Evolutionary conservation across 2,888 invertebrate species (phyloP), one percentile per base, ranked within the genome.

Genomic region (Oxystoma pomonae): DNA sequence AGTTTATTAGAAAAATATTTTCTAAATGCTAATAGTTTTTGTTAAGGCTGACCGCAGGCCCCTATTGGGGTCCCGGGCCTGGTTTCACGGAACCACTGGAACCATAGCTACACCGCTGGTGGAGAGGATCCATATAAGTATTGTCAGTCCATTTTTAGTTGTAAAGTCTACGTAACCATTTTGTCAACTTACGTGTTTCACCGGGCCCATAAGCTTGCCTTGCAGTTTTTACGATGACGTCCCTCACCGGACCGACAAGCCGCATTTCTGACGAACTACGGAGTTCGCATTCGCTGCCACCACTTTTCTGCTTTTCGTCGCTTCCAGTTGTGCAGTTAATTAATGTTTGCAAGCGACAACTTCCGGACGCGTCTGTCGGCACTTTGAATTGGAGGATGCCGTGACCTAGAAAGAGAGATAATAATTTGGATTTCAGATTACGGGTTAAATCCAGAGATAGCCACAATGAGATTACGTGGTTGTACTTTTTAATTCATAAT

Each of bases 171-270:
- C 35, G 12, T 7, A 35, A 35, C n/a, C n/a, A n/a, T n/a, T n/a
- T n/a, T n/a, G n/a, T n/a, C n/a, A 60, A 78, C 85, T 83, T 76
- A 87, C 87, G 82, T 2, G 83, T 86, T 71, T 87, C 87, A 61
- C 87, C 87, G 21, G 87, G 87, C 60, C 82, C 80, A 72, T 87
- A 87, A 68, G 85, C 84, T 70, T 85, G 86, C 61, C 85, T 81
- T 5, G 85, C 86, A 0, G 87, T 86, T 21, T 86, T 78, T n/a
- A 87, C 84, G 64, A 88, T 84, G 62, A 87, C 86, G 70, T 87
- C 87, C 20, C 87, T 79, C 1, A 87, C 86, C 0, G 86, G 84
- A 0, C 87, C 87, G 16, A 86, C 82, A n/a, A 88, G 80, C 55
- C 84, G 80, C 74, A 87, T 84, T 70, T 85, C 81, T 65, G 86